phyloP scores from a whole-genome alignment of 2,113 vertebrate genomes.

The Pluvianellus socialis region DNA sequence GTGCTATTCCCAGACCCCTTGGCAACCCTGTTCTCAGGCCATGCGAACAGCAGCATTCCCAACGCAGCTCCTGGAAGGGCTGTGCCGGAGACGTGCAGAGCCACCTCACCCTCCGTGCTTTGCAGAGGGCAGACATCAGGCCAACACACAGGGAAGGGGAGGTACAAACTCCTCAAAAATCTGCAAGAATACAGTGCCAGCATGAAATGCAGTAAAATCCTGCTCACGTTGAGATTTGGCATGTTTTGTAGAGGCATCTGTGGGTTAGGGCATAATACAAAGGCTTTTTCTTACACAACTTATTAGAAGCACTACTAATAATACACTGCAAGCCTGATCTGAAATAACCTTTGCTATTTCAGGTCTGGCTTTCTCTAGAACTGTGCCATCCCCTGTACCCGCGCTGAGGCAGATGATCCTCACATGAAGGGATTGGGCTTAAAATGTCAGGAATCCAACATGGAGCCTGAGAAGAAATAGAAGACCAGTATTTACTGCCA shows the following conservation, averaged over 20 bases:
- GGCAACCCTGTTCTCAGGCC: not conserved
- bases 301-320: constrained; percentile 22
- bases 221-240: not conserved
- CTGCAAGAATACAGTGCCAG: not conserved
- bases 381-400: not conserved
- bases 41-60: not conserved
- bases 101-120: not conserved
- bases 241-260: not conserved
- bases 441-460: constrained; percentile 15
- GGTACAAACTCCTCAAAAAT: not conserved
- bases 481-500: not conserved
- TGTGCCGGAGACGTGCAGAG: not conserved
- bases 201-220: not conserved
- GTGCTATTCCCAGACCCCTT: not conserved
- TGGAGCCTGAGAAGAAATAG: not conserved
- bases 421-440: not conserved
- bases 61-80: not conserved
- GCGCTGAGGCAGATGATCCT: not conserved
- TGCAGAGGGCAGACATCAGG: not conserved
- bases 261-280: not conserved
- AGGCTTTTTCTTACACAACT: constrained; percentile 42
- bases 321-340: not conserved
- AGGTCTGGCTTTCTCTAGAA: constrained; percentile 12
- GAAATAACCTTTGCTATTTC: constrained; percentile 39
- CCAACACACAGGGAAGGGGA: not conserved